phyloP scores from a whole-genome alignment of 2,797 vertebrate species.

The Hoplostethus atlanticus region DNA sequence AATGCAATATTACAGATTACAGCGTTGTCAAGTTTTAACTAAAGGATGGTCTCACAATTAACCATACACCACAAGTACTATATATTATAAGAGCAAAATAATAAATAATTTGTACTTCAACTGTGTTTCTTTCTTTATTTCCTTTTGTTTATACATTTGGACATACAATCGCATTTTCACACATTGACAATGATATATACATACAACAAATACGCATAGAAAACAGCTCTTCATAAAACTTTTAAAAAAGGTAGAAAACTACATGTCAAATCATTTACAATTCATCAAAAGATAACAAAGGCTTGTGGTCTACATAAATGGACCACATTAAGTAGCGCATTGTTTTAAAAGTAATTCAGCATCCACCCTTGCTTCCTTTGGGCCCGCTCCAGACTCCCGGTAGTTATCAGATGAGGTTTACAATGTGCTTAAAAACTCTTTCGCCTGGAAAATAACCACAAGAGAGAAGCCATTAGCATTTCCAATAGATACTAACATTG shows the following conservation, averaged over 20 bases:
- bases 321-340: not conserved
- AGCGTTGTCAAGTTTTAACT: not conserved
- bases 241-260: not conserved
- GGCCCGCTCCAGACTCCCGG: fast-evolving
- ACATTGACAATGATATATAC: constrained; percentile 44
- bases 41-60: not conserved
- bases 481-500: not conserved
- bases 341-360: not conserved
- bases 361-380: not conserved
- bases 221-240: not conserved
- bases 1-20: not conserved
- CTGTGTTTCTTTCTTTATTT: constrained; percentile 43
- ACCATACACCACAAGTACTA: too few relatives aligned
- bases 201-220: constrained; percentile 1
- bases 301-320: not conserved
- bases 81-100: not conserved
- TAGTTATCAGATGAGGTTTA: constrained; percentile 54
- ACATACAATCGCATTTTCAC: constrained; percentile 1
- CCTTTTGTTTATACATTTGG: not conserved
- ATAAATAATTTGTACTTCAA: not conserved
- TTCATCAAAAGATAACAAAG: not conserved
- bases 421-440: constrained; percentile 91
- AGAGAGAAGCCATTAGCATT: not conserved
- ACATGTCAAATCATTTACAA: not conserved
- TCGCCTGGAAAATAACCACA: constrained; percentile 85